Percentiles rank a stretch among this genome's conserved stretches.
phyloP scores from a whole-genome alignment of 2,113 vertebrate genomes.

The Mugil cephalus region DNA sequence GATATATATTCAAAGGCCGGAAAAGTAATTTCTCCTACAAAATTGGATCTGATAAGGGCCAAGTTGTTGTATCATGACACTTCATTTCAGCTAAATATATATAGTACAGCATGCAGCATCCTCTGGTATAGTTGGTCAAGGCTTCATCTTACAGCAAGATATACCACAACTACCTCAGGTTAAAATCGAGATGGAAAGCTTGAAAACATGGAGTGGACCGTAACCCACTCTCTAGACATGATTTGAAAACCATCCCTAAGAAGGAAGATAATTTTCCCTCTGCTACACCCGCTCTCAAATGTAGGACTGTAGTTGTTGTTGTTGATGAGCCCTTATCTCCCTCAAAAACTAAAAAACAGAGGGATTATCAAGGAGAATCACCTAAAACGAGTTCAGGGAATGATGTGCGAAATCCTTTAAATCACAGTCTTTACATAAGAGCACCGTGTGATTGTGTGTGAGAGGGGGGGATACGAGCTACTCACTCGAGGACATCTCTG shows the following conservation, averaged over 20 bases:
- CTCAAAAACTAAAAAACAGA: not conserved
- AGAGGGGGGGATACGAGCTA: constrained; percentile 61
- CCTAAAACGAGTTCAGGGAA: not conserved
- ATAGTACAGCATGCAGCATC: too few relatives aligned
- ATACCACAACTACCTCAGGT: too few relatives aligned
- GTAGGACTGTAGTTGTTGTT: not conserved
- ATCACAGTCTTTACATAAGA: too few relatives aligned
- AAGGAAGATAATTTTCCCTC: not conserved
- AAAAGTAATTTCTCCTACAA: not conserved
- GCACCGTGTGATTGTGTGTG: too few relatives aligned
- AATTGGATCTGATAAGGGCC: not conserved
- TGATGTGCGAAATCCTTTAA: not conserved
- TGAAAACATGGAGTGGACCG: too few relatives aligned
- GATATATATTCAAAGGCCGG: not conserved
- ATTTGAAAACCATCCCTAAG: not conserved
- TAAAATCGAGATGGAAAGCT: too few relatives aligned
- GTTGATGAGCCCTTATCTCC: constrained; percentile 12
- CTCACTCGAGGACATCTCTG: constrained; percentile 97
- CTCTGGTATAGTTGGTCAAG: too few relatives aligned
- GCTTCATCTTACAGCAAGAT: too few relatives aligned
- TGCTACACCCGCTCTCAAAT: constrained; percentile 7
- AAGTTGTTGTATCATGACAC: constrained; percentile 9
- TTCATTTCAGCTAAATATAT: constrained; percentile 24
- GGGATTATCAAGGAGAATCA: constrained; percentile 17
- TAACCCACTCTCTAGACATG: too few relatives aligned